Percentiles rank a stretch among this genome's conserved stretches.
Evolutionary conservation across 2,113 vertebrate species (phyloP).

Genomic region (Piprites chloris): DNA sequence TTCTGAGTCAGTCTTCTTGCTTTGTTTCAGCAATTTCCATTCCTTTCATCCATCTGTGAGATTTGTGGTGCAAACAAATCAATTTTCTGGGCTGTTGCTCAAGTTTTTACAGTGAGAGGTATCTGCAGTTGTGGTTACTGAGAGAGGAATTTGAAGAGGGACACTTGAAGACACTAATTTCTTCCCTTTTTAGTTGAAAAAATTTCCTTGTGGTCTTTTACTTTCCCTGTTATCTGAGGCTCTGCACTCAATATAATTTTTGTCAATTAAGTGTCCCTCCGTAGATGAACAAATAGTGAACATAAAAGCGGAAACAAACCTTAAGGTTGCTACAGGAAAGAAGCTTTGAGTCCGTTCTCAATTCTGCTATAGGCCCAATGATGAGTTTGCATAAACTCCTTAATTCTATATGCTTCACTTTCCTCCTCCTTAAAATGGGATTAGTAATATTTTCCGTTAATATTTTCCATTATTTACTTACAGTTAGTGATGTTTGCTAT

Average conservation of each 20-base stretch:
- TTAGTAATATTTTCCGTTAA: not conserved
- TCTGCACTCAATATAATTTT: not conserved
- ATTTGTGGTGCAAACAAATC: conserved; percentile 8
- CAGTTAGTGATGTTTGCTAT: rapidly evolving
- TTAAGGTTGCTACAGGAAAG: not conserved
- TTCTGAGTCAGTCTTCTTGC: not conserved
- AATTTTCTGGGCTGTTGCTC: conserved; percentile 3
- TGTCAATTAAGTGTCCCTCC: not conserved
- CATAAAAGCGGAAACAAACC: not conserved
- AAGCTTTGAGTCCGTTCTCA: not conserved
- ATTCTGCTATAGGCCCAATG: not conserved
- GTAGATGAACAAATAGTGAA: not conserved
- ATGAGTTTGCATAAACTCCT: not conserved
- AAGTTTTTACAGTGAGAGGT: not conserved
- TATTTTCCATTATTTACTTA: not conserved
- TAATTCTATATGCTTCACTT: not conserved
- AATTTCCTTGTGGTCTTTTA: not conserved
- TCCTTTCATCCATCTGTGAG: not conserved
- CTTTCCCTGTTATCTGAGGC: not conserved
- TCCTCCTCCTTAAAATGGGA: not conserved
- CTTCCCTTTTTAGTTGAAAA: not conserved
- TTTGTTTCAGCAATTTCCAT: conserved; percentile 22
- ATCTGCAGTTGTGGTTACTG: not conserved
- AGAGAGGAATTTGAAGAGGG: not conserved
- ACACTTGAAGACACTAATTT: not conserved